A percentile compares a stretch with the other conserved stretches of the same genome.
Evolutionary conservation across 2,797 vertebrate species (phyloP).

Genomic region (Aphelocoma californica): DNA sequence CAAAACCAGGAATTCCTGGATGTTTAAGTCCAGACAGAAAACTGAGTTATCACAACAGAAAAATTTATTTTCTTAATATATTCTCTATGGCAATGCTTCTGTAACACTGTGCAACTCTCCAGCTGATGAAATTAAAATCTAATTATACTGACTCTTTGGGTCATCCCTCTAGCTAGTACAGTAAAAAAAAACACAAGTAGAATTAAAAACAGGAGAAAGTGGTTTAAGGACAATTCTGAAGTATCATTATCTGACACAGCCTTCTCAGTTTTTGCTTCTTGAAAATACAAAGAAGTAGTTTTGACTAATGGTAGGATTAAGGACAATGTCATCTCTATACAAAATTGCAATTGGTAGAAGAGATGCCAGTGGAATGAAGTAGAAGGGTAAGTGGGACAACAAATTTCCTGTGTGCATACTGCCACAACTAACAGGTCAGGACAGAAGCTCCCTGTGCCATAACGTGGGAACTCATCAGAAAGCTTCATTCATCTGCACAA

Average conservation of each 20-base stretch:
- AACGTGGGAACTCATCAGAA: neutral
- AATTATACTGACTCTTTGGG: neutral
- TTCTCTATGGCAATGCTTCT: neutral
- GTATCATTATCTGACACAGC: neutral
- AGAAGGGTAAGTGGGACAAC: neutral
- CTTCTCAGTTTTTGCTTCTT: neutral
- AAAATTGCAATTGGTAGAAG: neutral
- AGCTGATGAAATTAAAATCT: neutral
- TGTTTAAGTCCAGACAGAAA: neutral
- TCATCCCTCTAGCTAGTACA: neutral
- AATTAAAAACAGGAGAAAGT: neutral
- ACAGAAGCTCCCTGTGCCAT: neutral
- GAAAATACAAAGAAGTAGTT: neutral
- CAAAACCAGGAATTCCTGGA: neutral
- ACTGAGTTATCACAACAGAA: neutral
- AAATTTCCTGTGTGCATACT: neutral
- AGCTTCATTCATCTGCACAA: neutral
- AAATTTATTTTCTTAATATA: neutral
- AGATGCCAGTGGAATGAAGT: neutral
- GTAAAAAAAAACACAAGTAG: neutral
- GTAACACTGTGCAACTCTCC: neutral
- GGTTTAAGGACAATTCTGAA: neutral
- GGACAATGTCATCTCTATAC: neutral
- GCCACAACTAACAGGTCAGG: neutral
- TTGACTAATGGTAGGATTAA: neutral